Evolutionary conservation across 1,140 invertebrate species (phyloP).

Genomic region (Anastrepha obliqua): DNA sequence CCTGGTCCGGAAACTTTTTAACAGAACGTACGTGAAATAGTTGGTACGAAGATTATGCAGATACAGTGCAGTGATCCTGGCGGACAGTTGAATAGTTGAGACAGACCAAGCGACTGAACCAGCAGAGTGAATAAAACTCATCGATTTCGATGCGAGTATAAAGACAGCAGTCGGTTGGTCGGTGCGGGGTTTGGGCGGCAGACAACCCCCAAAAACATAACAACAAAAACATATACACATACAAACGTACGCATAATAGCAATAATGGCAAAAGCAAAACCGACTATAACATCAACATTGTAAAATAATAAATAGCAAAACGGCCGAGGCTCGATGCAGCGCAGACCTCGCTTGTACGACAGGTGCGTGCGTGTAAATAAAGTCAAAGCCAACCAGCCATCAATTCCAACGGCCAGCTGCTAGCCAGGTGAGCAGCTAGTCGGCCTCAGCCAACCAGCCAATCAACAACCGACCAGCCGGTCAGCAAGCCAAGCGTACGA

Average conservation of each 20-base stretch:
- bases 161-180: background rate
- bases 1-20: background rate
- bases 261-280: too few relatives aligned
- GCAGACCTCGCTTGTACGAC: background rate
- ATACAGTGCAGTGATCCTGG: background rate
- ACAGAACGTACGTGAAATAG: background rate
- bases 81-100: background rate
- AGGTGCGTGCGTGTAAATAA: conserved; percentile 37
- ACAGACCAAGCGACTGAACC: background rate
- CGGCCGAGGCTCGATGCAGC: background rate
- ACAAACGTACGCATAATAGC: background rate
- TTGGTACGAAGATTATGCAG: background rate
- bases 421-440: conserved; percentile 8
- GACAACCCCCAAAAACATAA: background rate
- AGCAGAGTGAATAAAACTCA: background rate
- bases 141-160: background rate
- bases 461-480: background rate
- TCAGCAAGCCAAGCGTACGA: conserved; percentile 9
- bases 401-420: background rate
- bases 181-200: background rate
- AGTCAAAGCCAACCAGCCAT: conserved; percentile 32
- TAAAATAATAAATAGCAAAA: background rate
- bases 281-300: background rate
- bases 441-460: background rate
- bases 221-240: background rate